Evolutionary conservation across 2,797 vertebrate genomes (phyloP).

Genomic region (Malacoraja senta): DNA sequence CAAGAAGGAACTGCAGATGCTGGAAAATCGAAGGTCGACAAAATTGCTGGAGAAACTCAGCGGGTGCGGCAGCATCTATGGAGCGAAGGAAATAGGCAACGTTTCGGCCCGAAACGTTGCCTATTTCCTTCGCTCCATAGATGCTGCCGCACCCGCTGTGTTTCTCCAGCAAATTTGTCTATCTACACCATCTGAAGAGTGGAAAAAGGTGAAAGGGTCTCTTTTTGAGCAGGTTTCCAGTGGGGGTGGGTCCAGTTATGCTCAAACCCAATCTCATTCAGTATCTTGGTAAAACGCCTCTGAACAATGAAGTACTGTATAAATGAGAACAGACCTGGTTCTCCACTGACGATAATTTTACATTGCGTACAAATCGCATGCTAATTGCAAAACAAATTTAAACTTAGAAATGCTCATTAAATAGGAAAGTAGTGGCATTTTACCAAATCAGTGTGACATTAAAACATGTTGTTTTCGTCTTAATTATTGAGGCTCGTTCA

Average conservation of each 20-base stretch:
- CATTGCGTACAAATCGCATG: neutral
- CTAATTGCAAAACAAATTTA: neutral
- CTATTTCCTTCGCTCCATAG: too few relatives aligned
- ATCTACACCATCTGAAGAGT: neutral
- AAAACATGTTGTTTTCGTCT: neutral
- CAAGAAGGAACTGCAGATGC: too few relatives aligned
- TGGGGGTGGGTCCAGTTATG: neutral
- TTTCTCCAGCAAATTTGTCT: too few relatives aligned
- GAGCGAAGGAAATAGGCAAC: too few relatives aligned
- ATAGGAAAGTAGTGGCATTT: neutral
- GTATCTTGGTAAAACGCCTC: neutral
- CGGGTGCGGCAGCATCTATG: too few relatives aligned
- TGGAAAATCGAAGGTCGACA: too few relatives aligned
- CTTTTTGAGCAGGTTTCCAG: neutral
- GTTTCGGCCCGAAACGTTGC: too few relatives aligned
- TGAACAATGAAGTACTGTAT: neutral
- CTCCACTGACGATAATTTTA: neutral
- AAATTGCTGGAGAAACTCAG: too few relatives aligned
- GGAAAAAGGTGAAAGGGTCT: too few relatives aligned
- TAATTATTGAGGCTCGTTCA: neutral
- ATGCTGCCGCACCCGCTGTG: too few relatives aligned
- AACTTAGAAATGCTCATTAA: neutral
- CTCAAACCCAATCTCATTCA: neutral
- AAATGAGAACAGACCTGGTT: neutral
- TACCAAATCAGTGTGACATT: neutral